These are phyloP conservation scores for western clawed frog (Xenopus tropicalis) DNA, from an alignment of 2,113 vertebrate species.

Conservation along the genomic window UCB_Xtro_10.0 CM004443.2:79473501-79474000, in stretches of 20 bases:
- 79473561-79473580: conserved; percentile 91
- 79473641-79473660: conserved; percentile 94
- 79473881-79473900: too few relatives aligned
- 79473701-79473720: conserved; percentile 95
- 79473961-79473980: too few relatives aligned
- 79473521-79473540: too few relatives aligned
- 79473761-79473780: conserved; percentile 56
- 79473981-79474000: too few relatives aligned
- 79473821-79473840: not conserved
- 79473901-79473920: too few relatives aligned
- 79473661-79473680: conserved; percentile 88
- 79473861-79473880: too few relatives aligned
- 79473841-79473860: not conserved
- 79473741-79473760: conserved; percentile 98
- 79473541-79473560: conserved; percentile 72
- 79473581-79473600: conserved; percentile 95
- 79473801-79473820: conserved; percentile 3
- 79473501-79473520: too few relatives aligned
- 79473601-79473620: conserved; percentile 91
- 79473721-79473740: conserved; percentile 93
- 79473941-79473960: too few relatives aligned
- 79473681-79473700: conserved; percentile 91
- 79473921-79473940: too few relatives aligned
- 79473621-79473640: conserved; percentile 93
- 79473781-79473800: not conserved